These are phyloP conservation scores for Lithophane socia DNA, from an alignment of 2,888 invertebrate species.

Conservation along the genomic window DNA sequence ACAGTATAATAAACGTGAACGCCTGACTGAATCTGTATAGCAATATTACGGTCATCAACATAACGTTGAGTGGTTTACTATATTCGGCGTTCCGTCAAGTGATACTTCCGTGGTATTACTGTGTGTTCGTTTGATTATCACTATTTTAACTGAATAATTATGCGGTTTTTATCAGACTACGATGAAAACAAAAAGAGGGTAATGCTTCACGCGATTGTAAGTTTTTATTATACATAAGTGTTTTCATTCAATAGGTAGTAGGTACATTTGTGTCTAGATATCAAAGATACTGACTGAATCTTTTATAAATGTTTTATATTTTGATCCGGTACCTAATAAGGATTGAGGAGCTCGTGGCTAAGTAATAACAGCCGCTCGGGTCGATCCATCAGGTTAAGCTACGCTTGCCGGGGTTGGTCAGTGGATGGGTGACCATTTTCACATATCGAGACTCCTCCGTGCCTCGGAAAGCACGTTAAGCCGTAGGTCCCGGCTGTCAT, in stretches of 20 bases:
- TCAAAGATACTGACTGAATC: not conserved
- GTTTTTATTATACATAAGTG: not conserved
- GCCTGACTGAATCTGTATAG: slow-evolving; percentile 51
- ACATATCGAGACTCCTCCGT: too few species aligned
- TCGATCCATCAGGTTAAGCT: too few species aligned
- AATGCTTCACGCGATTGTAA: not conserved
- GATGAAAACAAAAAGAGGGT: not conserved
- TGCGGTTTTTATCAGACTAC: not conserved
- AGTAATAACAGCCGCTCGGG: too few species aligned
- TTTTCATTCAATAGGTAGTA: not conserved
- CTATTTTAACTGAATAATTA: not conserved
- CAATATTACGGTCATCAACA: slow-evolving; percentile 52
- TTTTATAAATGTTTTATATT: not conserved
- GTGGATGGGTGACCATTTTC: too few species aligned
- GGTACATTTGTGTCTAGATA: not conserved
- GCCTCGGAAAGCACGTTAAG: too few species aligned
- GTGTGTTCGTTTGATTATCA: not conserved
- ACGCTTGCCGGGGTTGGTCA: too few species aligned
- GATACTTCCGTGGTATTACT: slow-evolving; percentile 9
- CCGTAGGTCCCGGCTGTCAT: too few species aligned
- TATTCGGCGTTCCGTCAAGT: slow-evolving; percentile 23
- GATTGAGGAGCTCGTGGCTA: too few species aligned
- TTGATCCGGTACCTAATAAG: not conserved
- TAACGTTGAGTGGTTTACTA: slow-evolving; percentile 44
- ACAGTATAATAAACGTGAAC: slow-evolving; percentile 36